Conservation (phyloP, 2,888 invertebrate genomes). For the Punctoribates punctum region DNA sequence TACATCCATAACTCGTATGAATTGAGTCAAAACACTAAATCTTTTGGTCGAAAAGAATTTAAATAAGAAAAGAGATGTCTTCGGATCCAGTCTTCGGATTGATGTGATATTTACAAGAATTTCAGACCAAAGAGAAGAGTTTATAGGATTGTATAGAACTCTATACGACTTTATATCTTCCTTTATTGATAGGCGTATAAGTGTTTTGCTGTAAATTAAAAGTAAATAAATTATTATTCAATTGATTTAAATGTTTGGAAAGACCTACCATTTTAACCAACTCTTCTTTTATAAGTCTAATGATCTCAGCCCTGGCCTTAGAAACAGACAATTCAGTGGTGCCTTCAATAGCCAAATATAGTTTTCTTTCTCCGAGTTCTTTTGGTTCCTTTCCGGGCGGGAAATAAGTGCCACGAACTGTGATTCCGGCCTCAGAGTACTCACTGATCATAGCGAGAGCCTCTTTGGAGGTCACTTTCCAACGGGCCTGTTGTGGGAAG, state of each 20-base stretch:
- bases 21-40: neutral
- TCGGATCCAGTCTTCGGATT: neutral
- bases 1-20: too few species aligned
- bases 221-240: conserved; percentile 47
- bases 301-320: conserved; percentile 94
- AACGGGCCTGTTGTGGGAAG: conserved; percentile 97
- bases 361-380: conserved; percentile 87
- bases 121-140: neutral
- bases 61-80: too few species aligned
- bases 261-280: conserved; percentile 67
- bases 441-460: conserved; percentile 96
- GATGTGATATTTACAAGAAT: neutral
- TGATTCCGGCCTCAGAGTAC: conserved; percentile 97
- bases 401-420: conserved; percentile 91
- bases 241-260: neutral
- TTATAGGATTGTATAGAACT: too few species aligned
- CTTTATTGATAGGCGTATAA: conserved; percentile 66
- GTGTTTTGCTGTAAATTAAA: conserved; percentile 54
- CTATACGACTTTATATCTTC: conserved; percentile 86
- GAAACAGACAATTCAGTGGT: conserved; percentile 93
- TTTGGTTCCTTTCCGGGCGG: conserved; percentile 62
- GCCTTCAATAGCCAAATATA: conserved; percentile 97
- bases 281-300: conserved; percentile 95
- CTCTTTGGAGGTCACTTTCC: conserved; percentile 98
- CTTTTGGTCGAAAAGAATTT: neutral